phyloP scores from a whole-genome alignment of 2,888 invertebrate genomes.

The Meta bourneti region DNA sequence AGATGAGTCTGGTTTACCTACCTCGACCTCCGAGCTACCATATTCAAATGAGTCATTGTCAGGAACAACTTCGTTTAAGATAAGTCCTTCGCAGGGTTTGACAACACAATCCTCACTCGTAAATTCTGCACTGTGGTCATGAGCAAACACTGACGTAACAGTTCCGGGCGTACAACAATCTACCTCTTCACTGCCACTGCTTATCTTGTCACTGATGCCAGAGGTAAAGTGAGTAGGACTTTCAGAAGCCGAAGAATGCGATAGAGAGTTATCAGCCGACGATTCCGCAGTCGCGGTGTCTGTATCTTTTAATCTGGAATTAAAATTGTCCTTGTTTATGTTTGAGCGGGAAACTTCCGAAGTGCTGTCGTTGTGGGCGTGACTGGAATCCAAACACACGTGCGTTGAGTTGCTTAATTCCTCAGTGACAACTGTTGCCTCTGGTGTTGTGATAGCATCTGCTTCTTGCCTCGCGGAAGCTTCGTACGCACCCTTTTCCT shows the following conservation, averaged over 20 bases:
- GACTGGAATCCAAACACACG: conserved; percentile 42
- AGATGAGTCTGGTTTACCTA: conserved; percentile 8
- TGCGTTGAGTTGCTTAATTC: conserved; percentile 43
- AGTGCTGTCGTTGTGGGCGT: conserved; percentile 31
- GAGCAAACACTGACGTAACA: conserved; percentile 45
- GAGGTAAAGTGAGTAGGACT: background rate
- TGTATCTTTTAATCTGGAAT: background rate
- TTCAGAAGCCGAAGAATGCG: background rate
- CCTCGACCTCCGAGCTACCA: conserved; percentile 3
- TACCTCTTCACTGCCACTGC: conserved; percentile 38
- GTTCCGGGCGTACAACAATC: conserved; percentile 35
- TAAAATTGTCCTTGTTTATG: background rate
- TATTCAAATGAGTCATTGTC: conserved; percentile 18
- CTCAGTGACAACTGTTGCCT: conserved; percentile 47
- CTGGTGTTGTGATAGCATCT: conserved; percentile 49
- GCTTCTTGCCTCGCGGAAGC: conserved; percentile 34
- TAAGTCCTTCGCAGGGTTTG: background rate
- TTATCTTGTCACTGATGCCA: conserved; percentile 4
- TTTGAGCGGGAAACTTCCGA: background rate
- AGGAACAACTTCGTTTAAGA: background rate
- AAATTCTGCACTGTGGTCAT: conserved; percentile 25
- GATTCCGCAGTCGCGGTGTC: background rate
- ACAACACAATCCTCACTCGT: conserved; percentile 33
- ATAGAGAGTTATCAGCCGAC: background rate
- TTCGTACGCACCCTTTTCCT: conserved; percentile 48